These are phyloP conservation scores for Lasioglossum lativentre DNA, from an alignment of 2,888 invertebrate species.

Conservation along the genomic window DNA sequence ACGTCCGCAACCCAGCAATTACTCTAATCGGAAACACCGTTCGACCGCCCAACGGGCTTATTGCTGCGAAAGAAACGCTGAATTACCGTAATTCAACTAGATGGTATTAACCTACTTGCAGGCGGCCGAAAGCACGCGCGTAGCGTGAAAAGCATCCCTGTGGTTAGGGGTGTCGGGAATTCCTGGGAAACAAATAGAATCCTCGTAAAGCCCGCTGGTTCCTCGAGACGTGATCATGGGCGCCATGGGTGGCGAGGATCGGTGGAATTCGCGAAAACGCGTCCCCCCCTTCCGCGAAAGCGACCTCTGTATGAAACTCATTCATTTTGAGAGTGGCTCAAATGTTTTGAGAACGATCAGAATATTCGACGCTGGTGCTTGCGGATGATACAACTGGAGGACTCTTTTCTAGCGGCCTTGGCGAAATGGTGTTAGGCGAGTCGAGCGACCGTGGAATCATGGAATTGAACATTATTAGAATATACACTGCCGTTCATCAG, in stretches of 20 bases:
- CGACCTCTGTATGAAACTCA: slow-evolving; percentile 1
- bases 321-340: slow-evolving; percentile 27
- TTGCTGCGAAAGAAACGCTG: background rate
- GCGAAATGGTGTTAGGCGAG: too few relatives aligned
- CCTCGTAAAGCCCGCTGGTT: slow-evolving; percentile 24
- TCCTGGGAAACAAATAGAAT: slow-evolving; percentile 31
- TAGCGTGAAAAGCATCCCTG: background rate
- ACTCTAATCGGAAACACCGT: background rate
- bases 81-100: slow-evolving; percentile 14
- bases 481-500: too few relatives aligned
- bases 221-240: background rate
- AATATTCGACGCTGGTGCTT: background rate
- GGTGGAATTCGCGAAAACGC: slow-evolving; percentile 5
- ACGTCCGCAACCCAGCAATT: background rate
- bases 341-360: slow-evolving; percentile 24
- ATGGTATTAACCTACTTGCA: background rate
- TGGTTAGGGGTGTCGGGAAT: background rate
- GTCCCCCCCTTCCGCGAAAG: slow-evolving; percentile 26
- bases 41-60: background rate
- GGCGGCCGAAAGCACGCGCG: background rate
- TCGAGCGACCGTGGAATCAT: too few relatives aligned
- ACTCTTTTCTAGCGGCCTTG: background rate
- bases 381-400: slow-evolving; percentile 44
- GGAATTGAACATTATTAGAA: too few relatives aligned
- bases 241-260: background rate